phyloP scores from a whole-genome alignment of 1,140 invertebrate species.

The Diachasmimorpha longicaudata region DNA sequence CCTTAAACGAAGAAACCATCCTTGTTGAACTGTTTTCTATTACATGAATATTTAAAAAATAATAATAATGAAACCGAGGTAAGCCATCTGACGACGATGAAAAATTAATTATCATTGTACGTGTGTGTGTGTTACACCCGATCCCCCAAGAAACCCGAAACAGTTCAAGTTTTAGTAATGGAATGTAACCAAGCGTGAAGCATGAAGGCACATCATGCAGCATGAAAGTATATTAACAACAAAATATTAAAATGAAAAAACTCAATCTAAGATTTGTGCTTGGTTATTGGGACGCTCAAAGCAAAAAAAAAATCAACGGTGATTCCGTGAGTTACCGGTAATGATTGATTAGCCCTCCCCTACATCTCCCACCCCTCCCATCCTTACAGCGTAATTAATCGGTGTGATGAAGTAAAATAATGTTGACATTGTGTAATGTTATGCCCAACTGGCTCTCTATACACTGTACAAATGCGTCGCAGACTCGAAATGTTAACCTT shows the following conservation, averaged over 20 bases:
- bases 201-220: too few species aligned
- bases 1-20: background rate
- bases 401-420: background rate
- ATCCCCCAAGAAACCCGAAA: background rate
- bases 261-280: background rate
- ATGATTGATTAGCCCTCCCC: background rate
- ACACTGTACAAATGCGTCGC: background rate
- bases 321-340: background rate
- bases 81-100: background rate
- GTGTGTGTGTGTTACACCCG: background rate
- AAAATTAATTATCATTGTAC: conserved; percentile 9
- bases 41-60: conserved; percentile 3
- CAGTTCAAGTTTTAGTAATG: background rate
- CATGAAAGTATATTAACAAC: conserved; percentile 20
- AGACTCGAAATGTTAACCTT: background rate
- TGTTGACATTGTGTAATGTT: background rate
- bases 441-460: background rate
- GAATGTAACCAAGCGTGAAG: background rate
- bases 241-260: background rate
- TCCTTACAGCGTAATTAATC: background rate
- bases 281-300: background rate
- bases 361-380: too few species aligned
- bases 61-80: conserved; percentile 2
- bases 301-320: background rate
- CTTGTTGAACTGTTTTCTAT: background rate